Conservation (phyloP, 2,113 vertebrate genomes). For the Periophthalmus modestus region DNA sequence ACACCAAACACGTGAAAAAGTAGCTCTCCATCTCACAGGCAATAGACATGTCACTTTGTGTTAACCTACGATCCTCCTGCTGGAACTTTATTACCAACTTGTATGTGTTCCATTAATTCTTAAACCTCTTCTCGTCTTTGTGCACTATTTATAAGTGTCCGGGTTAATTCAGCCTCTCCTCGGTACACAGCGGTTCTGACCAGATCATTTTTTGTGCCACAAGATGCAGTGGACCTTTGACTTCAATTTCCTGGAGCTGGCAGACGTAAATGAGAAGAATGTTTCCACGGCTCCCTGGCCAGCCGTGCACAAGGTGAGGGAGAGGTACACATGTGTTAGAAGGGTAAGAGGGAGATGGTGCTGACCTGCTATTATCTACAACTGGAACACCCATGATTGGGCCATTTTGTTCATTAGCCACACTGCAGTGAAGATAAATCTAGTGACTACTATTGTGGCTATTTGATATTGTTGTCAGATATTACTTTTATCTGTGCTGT, state of each 20-base stretch:
- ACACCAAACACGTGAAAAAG: neutral
- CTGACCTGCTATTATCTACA: constrained; percentile 24
- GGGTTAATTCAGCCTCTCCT: constrained; percentile 65
- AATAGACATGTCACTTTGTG: constrained; percentile 23
- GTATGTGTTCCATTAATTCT: constrained; percentile 53
- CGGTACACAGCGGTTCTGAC: constrained; percentile 51
- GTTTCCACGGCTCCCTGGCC: constrained; percentile 58
- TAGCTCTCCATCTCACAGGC: neutral
- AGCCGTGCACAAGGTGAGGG: constrained; percentile 37
- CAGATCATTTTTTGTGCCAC: constrained; percentile 59
- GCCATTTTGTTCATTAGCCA: neutral
- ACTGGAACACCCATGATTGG: neutral
- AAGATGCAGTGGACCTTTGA: constrained; percentile 74
- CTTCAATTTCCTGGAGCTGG: constrained; percentile 73
- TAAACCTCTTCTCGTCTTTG: constrained; percentile 38
- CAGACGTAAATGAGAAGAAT: constrained; percentile 71
- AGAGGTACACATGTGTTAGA: constrained; percentile 32
- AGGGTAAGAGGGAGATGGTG: constrained; percentile 42
- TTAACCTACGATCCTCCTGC: constrained; percentile 22
- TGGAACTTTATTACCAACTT: constrained; percentile 26
- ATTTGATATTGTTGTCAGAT: neutral
- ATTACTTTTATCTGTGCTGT: neutral
- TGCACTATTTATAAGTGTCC: constrained; percentile 54
- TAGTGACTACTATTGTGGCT: neutral
- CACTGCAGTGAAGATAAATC: neutral